These are phyloP conservation scores for Drosophila kokeensis DNA, from an alignment of 2,888 invertebrate species.

Conservation along the genomic window DNA sequence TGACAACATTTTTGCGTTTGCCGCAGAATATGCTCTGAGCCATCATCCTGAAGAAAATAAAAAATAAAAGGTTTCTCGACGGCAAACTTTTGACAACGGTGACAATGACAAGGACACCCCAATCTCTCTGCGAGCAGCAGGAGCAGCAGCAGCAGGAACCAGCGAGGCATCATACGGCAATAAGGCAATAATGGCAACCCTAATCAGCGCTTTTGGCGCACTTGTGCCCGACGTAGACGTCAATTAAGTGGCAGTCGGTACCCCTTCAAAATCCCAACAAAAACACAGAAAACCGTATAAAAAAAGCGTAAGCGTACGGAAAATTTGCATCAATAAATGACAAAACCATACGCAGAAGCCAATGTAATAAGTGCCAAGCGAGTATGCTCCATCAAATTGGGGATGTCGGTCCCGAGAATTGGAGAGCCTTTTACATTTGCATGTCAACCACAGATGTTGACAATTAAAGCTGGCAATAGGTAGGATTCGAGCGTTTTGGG, in stretches of 20 bases:
- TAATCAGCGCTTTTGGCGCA: slow-evolving; percentile 70
- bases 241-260: slow-evolving; percentile 64
- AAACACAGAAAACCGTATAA: slow-evolving; percentile 11
- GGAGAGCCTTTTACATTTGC: slow-evolving; percentile 70
- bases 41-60: slow-evolving; percentile 13
- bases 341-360: slow-evolving; percentile 79
- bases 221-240: slow-evolving; percentile 78
- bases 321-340: slow-evolving; percentile 80
- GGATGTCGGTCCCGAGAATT: slow-evolving; percentile 14
- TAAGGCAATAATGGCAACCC: slow-evolving; percentile 62
- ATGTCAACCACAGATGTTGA: slow-evolving; percentile 74
- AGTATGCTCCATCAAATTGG: slow-evolving; percentile 73
- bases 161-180: slow-evolving; percentile 19
- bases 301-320: slow-evolving; percentile 44
- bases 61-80: slow-evolving; percentile 55
- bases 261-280: slow-evolving; percentile 28
- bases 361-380: slow-evolving; percentile 77
- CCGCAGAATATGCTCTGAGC: slow-evolving; percentile 42
- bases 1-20: slow-evolving; percentile 58
- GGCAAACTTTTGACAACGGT: slow-evolving; percentile 70
- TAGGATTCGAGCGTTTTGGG: slow-evolving; percentile 7
- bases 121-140: not conserved
- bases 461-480: slow-evolving; percentile 70
- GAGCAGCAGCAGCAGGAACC: not conserved
- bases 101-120: slow-evolving; percentile 64